phyloP scores from a whole-genome alignment of 1,140 invertebrate genomes.

The Babylonia areolata region DNA sequence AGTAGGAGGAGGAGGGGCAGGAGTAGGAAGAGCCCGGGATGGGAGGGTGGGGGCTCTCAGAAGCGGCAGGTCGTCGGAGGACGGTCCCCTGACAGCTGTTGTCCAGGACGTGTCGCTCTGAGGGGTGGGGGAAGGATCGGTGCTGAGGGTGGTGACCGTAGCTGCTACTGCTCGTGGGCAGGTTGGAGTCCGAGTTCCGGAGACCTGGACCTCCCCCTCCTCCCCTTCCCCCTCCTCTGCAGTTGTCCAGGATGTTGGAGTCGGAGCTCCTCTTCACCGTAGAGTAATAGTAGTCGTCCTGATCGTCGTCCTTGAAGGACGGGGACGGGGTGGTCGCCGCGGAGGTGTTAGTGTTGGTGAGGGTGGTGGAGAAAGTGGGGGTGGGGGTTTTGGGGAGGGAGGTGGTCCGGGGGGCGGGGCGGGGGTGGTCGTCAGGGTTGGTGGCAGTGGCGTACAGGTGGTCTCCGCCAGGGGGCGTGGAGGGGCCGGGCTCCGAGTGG shows the following conservation, averaged over 20 bases:
- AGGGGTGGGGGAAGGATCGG: conserved; percentile 42
- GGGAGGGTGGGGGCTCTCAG: no score
- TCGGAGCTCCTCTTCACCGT: not conserved
- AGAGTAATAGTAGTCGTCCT: not conserved
- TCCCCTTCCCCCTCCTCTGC: not conserved
- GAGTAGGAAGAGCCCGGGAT: no score
- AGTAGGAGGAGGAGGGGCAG: not conserved
- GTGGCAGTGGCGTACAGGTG: not conserved
- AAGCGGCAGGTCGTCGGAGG: no score
- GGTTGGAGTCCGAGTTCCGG: no score
- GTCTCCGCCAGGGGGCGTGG: not conserved
- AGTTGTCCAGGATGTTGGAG: not conserved
- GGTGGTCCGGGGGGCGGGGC: not conserved
- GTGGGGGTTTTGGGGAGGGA: not conserved
- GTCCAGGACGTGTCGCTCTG: conserved; percentile 85
- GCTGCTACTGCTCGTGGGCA: no score
- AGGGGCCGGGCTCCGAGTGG: conserved; percentile 83
- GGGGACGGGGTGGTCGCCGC: not conserved
- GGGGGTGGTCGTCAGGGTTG: not conserved
- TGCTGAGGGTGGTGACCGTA: no score
- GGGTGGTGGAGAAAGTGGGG: not conserved
- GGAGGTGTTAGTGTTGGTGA: not conserved
- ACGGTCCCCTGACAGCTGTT: conserved; percentile 80
- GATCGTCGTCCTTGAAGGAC: not conserved
- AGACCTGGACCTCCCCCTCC: no score